These are phyloP conservation scores for Siniperca chuatsi DNA, from an alignment of 2,113 vertebrate genomes.

Conservation along the genomic window DNA sequence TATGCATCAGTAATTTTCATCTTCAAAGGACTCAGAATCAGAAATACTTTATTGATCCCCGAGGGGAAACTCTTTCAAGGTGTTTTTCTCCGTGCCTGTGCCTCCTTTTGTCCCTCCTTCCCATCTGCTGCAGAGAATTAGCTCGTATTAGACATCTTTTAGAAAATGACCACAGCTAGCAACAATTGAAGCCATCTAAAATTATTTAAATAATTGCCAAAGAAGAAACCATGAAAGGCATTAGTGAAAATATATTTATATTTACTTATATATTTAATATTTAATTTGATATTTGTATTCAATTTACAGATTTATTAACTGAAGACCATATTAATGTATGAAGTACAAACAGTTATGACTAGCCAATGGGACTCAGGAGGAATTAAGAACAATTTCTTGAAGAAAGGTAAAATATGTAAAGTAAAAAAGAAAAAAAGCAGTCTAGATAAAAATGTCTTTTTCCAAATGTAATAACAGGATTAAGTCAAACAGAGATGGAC, in stretches of 20 bases:
- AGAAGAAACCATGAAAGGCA: not conserved
- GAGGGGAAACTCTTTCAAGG: not conserved
- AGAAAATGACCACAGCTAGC: not conserved
- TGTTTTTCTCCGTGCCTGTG: not conserved
- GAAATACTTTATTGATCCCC: no score
- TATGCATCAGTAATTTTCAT: conserved; percentile 31
- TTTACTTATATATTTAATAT: no score
- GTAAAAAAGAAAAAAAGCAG: no score
- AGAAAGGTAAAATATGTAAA: no score
- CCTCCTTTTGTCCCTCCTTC: conserved; percentile 30
- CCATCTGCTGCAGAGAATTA: conserved; percentile 51
- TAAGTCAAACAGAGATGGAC: no score
- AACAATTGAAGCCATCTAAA: not conserved
- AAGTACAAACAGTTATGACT: not conserved
- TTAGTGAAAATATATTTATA: not conserved
- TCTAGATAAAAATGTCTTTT: no score
- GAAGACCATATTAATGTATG: not conserved
- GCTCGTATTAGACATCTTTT: not conserved
- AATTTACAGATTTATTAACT: not conserved
- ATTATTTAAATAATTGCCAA: not conserved
- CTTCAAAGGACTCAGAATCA: conserved; percentile 17
- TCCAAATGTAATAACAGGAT: no score
- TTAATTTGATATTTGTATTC: not conserved
- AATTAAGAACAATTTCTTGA: no score
- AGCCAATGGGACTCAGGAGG: not conserved